Conservation (phyloP, 2,888 invertebrate genomes). For the Arrhopalites spinosus region DNA sequence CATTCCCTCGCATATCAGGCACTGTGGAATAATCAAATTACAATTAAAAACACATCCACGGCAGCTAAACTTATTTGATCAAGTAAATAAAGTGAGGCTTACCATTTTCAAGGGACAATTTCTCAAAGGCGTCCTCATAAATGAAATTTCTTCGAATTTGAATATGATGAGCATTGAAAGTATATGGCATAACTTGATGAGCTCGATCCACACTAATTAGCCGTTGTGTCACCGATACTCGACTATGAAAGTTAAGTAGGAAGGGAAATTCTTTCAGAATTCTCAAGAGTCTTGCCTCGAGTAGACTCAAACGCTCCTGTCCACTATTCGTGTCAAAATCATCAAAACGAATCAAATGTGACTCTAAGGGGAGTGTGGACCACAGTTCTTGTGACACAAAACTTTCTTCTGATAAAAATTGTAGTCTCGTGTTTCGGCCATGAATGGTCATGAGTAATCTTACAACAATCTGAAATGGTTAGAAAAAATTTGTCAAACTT, state of each 20-base stretch:
- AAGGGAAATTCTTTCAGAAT: slow-evolving; percentile 92
- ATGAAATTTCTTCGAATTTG: slow-evolving; percentile 85
- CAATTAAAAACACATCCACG: no score
- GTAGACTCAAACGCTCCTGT: slow-evolving; percentile 60
- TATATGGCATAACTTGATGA: slow-evolving; percentile 60
- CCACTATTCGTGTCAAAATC: slow-evolving; percentile 54
- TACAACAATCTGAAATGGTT: slow-evolving; percentile 19
- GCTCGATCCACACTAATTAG: slow-evolving; percentile 69
- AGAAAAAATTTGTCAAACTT: no score
- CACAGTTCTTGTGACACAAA: slow-evolving; percentile 67
- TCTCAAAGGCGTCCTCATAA: slow-evolving; percentile 98
- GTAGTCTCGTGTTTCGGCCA: slow-evolving; percentile 81
- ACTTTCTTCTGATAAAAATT: slow-evolving; percentile 73
- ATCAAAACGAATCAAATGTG: slow-evolving; percentile 62
- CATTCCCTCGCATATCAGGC: slow-evolving; percentile 80
- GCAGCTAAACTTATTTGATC: not conserved
- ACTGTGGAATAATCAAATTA: no score
- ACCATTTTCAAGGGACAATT: slow-evolving; percentile 88
- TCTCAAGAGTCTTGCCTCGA: slow-evolving; percentile 83
- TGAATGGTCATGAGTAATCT: slow-evolving; percentile 73
- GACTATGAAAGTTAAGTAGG: slow-evolving; percentile 86
- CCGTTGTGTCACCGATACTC: slow-evolving; percentile 83
- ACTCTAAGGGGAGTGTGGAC: slow-evolving; percentile 55
- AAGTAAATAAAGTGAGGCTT: slow-evolving; percentile 57
- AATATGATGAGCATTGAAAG: slow-evolving; percentile 74